phyloP scores from a whole-genome alignment of 2,113 vertebrate species.

The Pelobates fuscus region DNA sequence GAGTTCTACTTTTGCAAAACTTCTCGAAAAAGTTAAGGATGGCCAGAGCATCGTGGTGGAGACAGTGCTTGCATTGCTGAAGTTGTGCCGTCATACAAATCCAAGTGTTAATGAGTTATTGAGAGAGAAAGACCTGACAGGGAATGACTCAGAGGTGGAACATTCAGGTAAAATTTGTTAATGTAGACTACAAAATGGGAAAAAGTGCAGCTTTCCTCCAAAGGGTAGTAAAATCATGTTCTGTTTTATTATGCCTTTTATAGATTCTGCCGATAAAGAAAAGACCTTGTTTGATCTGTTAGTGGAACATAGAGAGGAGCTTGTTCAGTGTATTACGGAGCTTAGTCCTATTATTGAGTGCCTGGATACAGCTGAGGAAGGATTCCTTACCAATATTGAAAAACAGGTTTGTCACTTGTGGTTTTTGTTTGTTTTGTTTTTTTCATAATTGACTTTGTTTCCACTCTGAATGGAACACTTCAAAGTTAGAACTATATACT shows the following conservation, averaged over 20 bases:
- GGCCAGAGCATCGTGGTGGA: conserved; percentile 51
- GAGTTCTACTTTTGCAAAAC: conserved; percentile 55
- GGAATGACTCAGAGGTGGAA: not conserved
- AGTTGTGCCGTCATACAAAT: conserved; percentile 56
- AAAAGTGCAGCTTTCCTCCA: not conserved
- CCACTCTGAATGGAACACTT: too few species aligned
- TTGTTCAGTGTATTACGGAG: conserved; percentile 66
- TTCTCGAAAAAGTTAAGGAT: conserved; percentile 60
- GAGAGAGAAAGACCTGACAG: conserved; percentile 20
- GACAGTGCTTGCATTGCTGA: conserved; percentile 58
- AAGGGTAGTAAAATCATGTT: not conserved
- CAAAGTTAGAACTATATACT: too few species aligned
- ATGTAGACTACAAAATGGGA: not conserved
- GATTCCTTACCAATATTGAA: conserved; percentile 61
- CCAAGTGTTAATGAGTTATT: conserved; percentile 54
- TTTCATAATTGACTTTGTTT: not conserved
- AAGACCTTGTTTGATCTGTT: conserved; percentile 54
- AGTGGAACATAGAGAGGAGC: conserved; percentile 64
- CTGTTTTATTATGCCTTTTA: conserved; percentile 53
- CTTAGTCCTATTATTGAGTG: conserved; percentile 68
- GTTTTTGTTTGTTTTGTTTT: conserved; percentile 1
- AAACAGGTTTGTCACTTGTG: conserved; percentile 65
- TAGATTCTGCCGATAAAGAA: conserved; percentile 46
- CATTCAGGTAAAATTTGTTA: conserved; percentile 8
- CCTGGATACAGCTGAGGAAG: conserved; percentile 67